phyloP scores from a whole-genome alignment of 2,888 invertebrate genomes.

The Lochmaea capreae region DNA sequence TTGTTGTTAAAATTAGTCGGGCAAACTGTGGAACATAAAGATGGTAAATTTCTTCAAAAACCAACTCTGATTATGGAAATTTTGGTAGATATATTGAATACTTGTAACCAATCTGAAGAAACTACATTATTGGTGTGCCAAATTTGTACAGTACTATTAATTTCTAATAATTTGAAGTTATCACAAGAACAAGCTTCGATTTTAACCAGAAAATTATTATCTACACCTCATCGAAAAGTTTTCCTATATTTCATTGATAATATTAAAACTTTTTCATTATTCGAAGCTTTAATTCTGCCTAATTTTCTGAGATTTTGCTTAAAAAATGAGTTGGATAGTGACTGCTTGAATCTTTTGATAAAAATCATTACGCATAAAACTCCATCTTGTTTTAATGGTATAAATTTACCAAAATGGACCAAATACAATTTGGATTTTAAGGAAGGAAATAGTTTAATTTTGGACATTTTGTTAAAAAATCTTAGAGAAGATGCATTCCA shows the following conservation, averaged over 20 bases:
- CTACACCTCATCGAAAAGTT: constrained; percentile 69
- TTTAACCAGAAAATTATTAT: constrained; percentile 74
- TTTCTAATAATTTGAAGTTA: constrained; percentile 73
- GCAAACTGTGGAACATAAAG: constrained; percentile 72
- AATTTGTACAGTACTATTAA: constrained; percentile 71
- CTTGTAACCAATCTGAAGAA: constrained; percentile 65
- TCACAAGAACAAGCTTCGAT: constrained; percentile 80
- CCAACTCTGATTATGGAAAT: constrained; percentile 71
- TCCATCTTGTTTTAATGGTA: constrained; percentile 72
- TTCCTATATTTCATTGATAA: constrained; percentile 75
- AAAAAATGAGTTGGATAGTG: constrained; percentile 68
- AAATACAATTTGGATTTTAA: constrained; percentile 74
- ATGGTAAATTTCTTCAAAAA: constrained; percentile 74
- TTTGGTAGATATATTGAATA: constrained; percentile 69
- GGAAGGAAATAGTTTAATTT: constrained; percentile 61
- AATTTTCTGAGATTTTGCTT: constrained; percentile 72
- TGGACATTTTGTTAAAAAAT: constrained; percentile 63
- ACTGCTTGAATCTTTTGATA: constrained; percentile 72
- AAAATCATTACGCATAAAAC: constrained; percentile 77
- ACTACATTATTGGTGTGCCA: constrained; percentile 68
- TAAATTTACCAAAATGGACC: constrained; percentile 73
- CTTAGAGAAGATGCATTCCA: constrained; percentile 63
- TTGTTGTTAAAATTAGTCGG: constrained; percentile 70
- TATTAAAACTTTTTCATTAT: constrained; percentile 75
- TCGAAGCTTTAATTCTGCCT: constrained; percentile 80